Evolutionary conservation across 2,113 vertebrate species (phyloP).

Genomic region (Dicerorhinus sumatrensis): DNA sequence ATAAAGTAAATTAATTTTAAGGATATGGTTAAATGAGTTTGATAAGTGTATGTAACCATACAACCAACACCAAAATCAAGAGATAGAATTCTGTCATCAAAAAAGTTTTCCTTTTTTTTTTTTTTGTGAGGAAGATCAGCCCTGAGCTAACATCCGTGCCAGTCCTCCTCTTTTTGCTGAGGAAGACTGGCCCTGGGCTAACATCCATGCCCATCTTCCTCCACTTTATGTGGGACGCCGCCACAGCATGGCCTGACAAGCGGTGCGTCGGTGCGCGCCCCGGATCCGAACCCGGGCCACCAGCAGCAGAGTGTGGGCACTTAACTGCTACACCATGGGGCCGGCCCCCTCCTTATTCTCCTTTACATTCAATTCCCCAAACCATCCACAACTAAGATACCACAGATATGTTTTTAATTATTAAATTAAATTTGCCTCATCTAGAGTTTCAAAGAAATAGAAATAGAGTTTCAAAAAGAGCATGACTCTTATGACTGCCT

Average conservation of each 20-base stretch:
- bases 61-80: background rate
- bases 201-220: no score
- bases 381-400: background rate
- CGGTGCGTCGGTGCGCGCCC: no score
- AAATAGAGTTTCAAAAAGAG: background rate
- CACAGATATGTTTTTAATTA: background rate
- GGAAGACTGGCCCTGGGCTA: no score
- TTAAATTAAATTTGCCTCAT: background rate
- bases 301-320: no score
- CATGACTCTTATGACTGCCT: background rate
- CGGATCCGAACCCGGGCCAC: no score
- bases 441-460: background rate
- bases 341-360: background rate
- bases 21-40: background rate
- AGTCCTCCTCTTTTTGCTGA: no score
- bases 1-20: background rate
- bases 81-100: background rate
- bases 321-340: no score
- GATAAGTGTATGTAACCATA: background rate
- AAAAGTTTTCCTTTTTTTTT: background rate
- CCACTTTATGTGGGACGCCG: no score
- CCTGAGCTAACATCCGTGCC: no score
- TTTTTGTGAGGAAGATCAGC: no score
- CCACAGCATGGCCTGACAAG: no score
- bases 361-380: background rate